Base-by-base conservation (phyloP, 1,140 invertebrate genomes). In the Ceratina calcarata region DNA sequence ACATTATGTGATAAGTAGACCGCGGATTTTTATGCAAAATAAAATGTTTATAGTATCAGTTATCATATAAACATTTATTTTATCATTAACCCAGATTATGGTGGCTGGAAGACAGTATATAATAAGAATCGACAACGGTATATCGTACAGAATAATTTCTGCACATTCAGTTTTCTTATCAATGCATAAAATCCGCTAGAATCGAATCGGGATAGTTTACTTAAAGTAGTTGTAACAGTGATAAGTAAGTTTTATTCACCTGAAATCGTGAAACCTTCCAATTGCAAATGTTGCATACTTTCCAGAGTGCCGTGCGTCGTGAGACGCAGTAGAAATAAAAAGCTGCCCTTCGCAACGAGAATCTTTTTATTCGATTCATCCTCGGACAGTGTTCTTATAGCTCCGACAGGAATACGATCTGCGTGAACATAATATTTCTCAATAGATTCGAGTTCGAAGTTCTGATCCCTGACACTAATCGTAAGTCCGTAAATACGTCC, bases 401-500 rank as follows among this genome's bases (percentile, higher is more conserved):
- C 78, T 12, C 80, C 82, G 15, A 91, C 65, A 68, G 84, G 18
- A 73, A 91, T 87, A 45, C 74, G 75, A 83, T 93, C 91, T 18
- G 66, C 49, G 37, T 77, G 24, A 27, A 87, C 74, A 12, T 87
- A 76, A 74, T 89, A 90, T 62, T 84, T 87, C 37, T 82, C 65
- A 49, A 64, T 51, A 12, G 20, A 67, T 16, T 60, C 24, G 18
- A 85, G 18, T 45, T 76, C 60, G 6, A 92, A 22, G 58, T 1
- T 53, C 7, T 78, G 57, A 45, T 88, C 24, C 18, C 24, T 22
- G 60, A 85, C 55, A 18, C 22, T 61, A 20, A 92, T 37, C 37
- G 76, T 78, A 18, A 91, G 15, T 57, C 84, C 83, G 60, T 85
- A 77, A 74, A 93, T 83, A 78, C 70, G 76, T 10, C 92, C 92